phyloP scores from a whole-genome alignment of 1,140 invertebrate genomes.

The Pectinophora gossypiella region DNA sequence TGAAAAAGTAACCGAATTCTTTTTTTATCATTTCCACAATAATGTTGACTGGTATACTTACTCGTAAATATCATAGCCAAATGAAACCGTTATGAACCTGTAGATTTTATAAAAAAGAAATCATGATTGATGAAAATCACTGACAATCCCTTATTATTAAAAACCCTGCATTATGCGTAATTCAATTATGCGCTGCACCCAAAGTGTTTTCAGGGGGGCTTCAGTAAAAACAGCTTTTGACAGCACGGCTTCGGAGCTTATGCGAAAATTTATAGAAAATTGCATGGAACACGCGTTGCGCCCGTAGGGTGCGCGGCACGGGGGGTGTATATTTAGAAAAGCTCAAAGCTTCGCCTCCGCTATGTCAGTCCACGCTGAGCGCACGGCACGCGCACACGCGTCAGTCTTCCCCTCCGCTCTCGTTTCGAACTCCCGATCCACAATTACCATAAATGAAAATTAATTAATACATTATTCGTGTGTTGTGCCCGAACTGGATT shows the following conservation, averaged over 20 bases:
- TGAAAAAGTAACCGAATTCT: no score
- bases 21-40: no score
- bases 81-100: no score
- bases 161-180: constrained; percentile 43
- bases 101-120: no score
- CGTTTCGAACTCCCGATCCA: constrained; percentile 18
- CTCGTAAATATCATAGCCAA: no score
- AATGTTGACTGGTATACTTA: no score
- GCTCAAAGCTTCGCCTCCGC: constrained; percentile 25
- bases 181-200: constrained; percentile 53
- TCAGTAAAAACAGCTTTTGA: constrained; percentile 68
- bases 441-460: constrained; percentile 56
- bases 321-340: constrained; percentile 69
- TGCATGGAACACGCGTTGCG: constrained; percentile 63
- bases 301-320: constrained; percentile 60
- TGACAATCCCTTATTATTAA: constrained; percentile 5
- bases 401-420: constrained; percentile 21
- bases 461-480: constrained; percentile 39
- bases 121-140: background rate
- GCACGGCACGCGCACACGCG: constrained; percentile 38
- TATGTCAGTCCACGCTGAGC: constrained; percentile 47
- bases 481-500: constrained; percentile 60
- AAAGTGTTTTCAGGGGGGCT: constrained; percentile 30
- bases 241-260: constrained; percentile 66
- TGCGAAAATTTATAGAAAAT: constrained; percentile 74